A percentile compares a stretch with the other conserved stretches of the same genome.
Evolutionary conservation across 2,113 vertebrate genomes (phyloP).

Genomic region (Mus pahari): DNA sequence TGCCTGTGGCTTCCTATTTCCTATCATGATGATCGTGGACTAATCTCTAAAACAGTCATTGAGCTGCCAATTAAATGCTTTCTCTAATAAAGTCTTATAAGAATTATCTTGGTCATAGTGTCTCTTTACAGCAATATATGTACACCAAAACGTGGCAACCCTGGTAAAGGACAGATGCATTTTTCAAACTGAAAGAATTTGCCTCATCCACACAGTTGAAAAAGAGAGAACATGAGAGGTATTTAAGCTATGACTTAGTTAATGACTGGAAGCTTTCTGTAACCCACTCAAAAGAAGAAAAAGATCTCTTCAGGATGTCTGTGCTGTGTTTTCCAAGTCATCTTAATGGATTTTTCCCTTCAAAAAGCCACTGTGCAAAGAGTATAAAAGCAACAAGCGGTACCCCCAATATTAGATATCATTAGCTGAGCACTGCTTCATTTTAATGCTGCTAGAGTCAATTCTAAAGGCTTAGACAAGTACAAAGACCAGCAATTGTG

Average conservation of each 20-base stretch:
- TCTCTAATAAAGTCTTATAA: not conserved
- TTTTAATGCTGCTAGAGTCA: conserved; percentile 54
- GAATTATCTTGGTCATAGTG: not conserved
- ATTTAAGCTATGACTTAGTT: conserved; percentile 46
- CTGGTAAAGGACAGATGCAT: conserved; percentile 25
- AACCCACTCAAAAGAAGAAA: conserved; percentile 46
- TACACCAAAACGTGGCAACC: not conserved
- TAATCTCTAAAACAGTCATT: not conserved
- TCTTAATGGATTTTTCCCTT: conserved; percentile 75
- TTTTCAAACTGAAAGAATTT: conserved; percentile 58
- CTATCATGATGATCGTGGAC: not conserved
- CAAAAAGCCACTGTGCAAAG: conserved; percentile 62
- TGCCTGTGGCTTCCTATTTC: not conserved
- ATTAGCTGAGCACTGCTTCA: conserved; percentile 37
- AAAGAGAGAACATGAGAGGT: conserved; percentile 58
- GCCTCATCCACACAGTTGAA: conserved; percentile 28
- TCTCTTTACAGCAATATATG: not conserved
- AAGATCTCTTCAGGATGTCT: conserved; percentile 11
- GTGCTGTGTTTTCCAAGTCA: conserved; percentile 39
- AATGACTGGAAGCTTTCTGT: conserved; percentile 47
- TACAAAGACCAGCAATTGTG: not conserved
- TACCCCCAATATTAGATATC: conserved; percentile 12
- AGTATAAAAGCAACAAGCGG: conserved; percentile 32
- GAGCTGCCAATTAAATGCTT: not conserved
- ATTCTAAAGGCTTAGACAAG: conserved; percentile 11